Evolutionary conservation across 30 jellyfish, hydroid and myxozoan species (phyloP).

Genomic region (Morbakka virulenta): DNA sequence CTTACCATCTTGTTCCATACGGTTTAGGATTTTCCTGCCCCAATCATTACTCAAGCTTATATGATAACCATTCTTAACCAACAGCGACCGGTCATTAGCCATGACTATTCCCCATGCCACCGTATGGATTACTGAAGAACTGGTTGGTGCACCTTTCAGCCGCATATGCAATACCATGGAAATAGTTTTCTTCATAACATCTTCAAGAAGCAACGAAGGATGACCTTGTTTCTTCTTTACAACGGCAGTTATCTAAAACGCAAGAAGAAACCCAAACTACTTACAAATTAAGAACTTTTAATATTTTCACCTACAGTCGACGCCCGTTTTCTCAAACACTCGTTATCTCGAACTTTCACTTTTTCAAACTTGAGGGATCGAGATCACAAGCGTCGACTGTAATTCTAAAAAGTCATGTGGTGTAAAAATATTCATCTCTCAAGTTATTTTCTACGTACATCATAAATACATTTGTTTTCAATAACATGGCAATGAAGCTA

Average conservation of each 20-base stretch:
- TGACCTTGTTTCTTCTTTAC: slow-evolving; percentile 35
- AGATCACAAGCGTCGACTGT: too few relatives aligned
- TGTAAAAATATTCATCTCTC: too few relatives aligned
- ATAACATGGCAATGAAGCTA: too few relatives aligned
- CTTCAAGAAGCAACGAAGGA: slow-evolving; percentile 46
- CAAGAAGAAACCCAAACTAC: too few relatives aligned
- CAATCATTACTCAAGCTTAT: slow-evolving; percentile 31
- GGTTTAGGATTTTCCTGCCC: slow-evolving; percentile 40
- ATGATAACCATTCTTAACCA: slow-evolving; percentile 10
- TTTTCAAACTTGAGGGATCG: too few relatives aligned
- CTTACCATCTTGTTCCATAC: slow-evolving; percentile 33
- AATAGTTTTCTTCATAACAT: slow-evolving; percentile 31
- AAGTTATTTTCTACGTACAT: too few relatives aligned
- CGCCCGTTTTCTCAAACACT: too few relatives aligned
- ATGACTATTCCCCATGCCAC: slow-evolving; percentile 34
- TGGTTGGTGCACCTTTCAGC: slow-evolving; percentile 41
- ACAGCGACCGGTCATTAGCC: slow-evolving; percentile 44
- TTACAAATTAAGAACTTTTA: too few relatives aligned
- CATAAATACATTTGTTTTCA: too few relatives aligned
- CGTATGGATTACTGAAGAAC: slow-evolving; percentile 38
- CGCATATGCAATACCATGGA: slow-evolving; percentile 29
- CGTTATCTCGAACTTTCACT: too few relatives aligned
- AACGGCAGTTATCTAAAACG: slow-evolving; percentile 12
- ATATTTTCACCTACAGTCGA: too few relatives aligned
- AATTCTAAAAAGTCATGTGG: too few relatives aligned